A percentile compares a stretch with the other conserved stretches of the same genome.
Conservation (phyloP, 2,797 vertebrate species). For the Cyprinella venusta region DNA sequence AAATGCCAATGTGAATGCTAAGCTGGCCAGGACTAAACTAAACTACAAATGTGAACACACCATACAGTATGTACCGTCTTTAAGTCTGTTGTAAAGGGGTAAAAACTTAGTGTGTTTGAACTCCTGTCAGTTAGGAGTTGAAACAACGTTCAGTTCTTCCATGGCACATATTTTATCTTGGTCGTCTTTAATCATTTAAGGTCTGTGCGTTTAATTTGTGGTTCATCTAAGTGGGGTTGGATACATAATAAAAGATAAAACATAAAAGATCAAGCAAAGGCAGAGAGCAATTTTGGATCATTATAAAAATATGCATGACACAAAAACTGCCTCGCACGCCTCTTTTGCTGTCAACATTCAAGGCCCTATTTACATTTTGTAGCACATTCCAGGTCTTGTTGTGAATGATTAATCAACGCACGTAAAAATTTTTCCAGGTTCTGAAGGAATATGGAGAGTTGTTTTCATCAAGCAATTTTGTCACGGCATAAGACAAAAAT, state of each 20-base stretch:
- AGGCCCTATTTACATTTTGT: neutral
- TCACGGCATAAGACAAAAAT: neutral
- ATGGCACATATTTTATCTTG: neutral
- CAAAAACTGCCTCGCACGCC: neutral
- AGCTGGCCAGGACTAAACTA: no score
- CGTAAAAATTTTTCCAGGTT: neutral
- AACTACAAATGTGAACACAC: no score
- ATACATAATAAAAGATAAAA: constrained; percentile 27
- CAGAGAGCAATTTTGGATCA: constrained; percentile 1
- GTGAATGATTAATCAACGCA: neutral
- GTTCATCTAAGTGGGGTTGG: constrained; percentile 10
- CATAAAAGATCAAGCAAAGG: neutral
- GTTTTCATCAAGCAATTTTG: neutral
- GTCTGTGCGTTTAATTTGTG: neutral
- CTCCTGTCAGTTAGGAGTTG: neutral
- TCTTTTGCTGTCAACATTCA: neutral
- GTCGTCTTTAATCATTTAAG: constrained; percentile 18
- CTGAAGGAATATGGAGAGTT: neutral
- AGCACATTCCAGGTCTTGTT: neutral
- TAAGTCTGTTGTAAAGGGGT: no score
- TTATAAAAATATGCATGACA: neutral
- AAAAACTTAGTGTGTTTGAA: no score
- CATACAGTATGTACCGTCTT: no score
- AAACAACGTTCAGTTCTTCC: neutral
- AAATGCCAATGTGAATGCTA: no score